A percentile compares a stretch with the other conserved stretches of the same genome.
phyloP scores from a whole-genome alignment of 2,113 vertebrate species.

The Dendropsophus ebraccatus region DNA sequence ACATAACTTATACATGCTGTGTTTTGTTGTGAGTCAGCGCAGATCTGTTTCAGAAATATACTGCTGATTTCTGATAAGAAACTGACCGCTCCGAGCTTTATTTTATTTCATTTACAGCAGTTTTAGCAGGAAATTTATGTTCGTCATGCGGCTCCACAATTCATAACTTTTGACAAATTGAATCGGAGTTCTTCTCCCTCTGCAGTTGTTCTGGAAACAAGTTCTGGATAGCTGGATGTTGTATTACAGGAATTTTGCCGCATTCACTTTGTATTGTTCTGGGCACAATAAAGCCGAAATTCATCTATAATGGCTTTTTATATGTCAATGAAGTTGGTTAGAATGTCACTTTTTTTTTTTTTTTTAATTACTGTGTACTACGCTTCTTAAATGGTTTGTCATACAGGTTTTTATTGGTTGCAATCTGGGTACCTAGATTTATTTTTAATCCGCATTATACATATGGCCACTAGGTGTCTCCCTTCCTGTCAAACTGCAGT shows the following conservation, averaged over 20 bases:
- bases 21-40: constrained; percentile 9
- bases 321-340: too few relatives aligned
- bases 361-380: too few relatives aligned
- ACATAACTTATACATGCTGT: constrained; percentile 29
- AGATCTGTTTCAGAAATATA: constrained; percentile 13
- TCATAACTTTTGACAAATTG: not conserved
- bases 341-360: too few relatives aligned
- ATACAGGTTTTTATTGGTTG: too few relatives aligned
- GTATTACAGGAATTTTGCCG: not conserved
- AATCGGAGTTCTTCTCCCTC: not conserved
- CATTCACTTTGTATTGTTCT: not conserved
- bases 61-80: constrained; percentile 23
- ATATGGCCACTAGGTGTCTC: too few relatives aligned
- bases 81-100: not conserved
- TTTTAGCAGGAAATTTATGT: not conserved
- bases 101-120: not conserved
- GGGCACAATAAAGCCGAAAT: too few relatives aligned
- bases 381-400: too few relatives aligned
- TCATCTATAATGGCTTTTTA: too few relatives aligned
- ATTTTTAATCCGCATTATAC: too few relatives aligned
- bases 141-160: not conserved
- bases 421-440: too few relatives aligned
- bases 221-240: not conserved
- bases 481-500: too few relatives aligned
- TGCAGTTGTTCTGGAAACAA: not conserved